Percentiles rank a stretch among this genome's conserved stretches.
Conservation (phyloP, 1,140 invertebrate species). For the Calycopis cecrops region DNA sequence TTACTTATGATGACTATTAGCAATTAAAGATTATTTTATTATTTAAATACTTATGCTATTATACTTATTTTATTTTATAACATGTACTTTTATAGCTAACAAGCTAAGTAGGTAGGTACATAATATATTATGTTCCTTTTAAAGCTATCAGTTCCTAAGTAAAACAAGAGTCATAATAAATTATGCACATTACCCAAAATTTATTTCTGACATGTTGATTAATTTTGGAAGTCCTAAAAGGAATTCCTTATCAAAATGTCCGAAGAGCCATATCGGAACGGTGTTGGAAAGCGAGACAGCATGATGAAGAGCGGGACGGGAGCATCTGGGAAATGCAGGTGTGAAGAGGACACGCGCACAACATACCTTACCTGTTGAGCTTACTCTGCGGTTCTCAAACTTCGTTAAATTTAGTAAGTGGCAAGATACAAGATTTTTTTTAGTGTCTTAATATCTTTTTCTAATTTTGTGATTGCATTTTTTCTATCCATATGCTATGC, state of each 20-base stretch:
- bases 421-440: neutral
- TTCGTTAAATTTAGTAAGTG: slow-evolving; percentile 17
- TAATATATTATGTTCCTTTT: no score
- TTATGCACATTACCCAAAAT: neutral
- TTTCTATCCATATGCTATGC: no score
- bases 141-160: no score
- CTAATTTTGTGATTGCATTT: no score
- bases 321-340: slow-evolving; percentile 36
- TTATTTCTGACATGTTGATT: slow-evolving; percentile 12
- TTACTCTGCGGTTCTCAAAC: slow-evolving; percentile 40
- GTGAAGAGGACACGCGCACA: slow-evolving; percentile 59
- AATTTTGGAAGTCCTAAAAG: slow-evolving; percentile 7
- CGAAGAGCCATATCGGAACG: slow-evolving; percentile 38
- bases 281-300: slow-evolving; percentile 33
- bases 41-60: no score
- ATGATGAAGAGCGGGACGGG: slow-evolving; percentile 30
- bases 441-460: no score
- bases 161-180: no score
- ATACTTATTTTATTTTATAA: no score
- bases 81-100: no score
- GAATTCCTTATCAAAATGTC: slow-evolving; percentile 37
- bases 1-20: no score
- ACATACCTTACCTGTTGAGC: slow-evolving; percentile 43
- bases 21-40: slow-evolving; percentile 1
- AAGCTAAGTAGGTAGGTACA: no score